Conservation (phyloP, 2,113 vertebrate species). For the Campylorhamphus procurvoides region DNA sequence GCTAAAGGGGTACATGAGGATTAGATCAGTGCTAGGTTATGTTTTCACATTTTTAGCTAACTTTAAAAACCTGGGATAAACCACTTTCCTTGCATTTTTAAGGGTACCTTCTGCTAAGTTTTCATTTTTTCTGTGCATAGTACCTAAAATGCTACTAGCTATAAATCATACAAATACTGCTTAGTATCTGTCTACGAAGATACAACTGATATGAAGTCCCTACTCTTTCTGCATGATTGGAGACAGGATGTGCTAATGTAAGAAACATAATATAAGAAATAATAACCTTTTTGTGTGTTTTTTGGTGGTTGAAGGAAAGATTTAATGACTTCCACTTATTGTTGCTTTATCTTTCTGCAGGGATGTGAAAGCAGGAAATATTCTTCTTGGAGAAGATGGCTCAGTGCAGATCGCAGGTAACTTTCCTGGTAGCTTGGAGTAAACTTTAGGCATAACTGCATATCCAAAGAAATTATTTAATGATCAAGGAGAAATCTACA, state of each 20-base stretch:
- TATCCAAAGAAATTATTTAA: background rate
- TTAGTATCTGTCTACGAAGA: background rate
- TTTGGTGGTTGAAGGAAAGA: background rate
- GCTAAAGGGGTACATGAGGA: background rate
- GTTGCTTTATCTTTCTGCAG: conserved; percentile 73
- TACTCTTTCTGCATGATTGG: background rate
- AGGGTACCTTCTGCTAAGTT: background rate
- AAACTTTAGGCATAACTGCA: background rate
- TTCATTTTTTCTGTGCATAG: background rate
- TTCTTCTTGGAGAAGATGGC: conserved; percentile 94
- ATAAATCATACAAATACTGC: background rate
- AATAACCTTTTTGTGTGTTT: background rate
- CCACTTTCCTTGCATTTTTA: background rate
- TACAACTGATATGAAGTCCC: background rate
- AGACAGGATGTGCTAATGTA: background rate
- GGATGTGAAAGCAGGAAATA: conserved; percentile 97
- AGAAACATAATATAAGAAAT: background rate
- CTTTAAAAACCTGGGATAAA: background rate
- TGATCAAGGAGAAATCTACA: background rate
- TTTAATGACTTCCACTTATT: conserved; percentile 9
- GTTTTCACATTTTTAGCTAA: background rate
- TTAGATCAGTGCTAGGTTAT: background rate
- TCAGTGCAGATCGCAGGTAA: conserved; percentile 97
- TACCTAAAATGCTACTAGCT: background rate
- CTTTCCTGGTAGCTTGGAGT: background rate